A percentile compares a stretch with the other conserved stretches of the same genome.
Conservation (phyloP, 1,140 invertebrate species). For the Sweltsa coloradensis region DNA sequence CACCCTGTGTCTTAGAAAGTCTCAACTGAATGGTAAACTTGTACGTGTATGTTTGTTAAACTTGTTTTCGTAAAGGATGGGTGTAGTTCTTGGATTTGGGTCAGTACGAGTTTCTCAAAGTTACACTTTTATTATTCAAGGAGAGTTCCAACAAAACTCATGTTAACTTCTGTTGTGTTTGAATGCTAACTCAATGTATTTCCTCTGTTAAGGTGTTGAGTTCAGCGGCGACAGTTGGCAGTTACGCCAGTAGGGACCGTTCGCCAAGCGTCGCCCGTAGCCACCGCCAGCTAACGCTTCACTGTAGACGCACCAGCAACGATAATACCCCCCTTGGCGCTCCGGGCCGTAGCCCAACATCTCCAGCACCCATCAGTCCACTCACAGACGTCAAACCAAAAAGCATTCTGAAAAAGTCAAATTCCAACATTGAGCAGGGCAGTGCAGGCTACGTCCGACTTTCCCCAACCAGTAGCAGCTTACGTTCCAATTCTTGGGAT, state of each 20-base stretch:
- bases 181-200: not conserved
- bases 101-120: not conserved
- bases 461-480: constrained; percentile 12
- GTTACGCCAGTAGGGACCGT: constrained; percentile 17
- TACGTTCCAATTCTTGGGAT: constrained; percentile 15
- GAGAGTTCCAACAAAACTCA: no score
- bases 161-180: not conserved
- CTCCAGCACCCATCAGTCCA: constrained; percentile 10
- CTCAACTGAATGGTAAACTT: not conserved
- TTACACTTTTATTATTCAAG: not conserved
- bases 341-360: constrained; percentile 13
- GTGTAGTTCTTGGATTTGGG: not conserved
- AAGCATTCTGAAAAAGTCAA: constrained; percentile 25
- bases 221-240: constrained; percentile 18
- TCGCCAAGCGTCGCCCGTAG: constrained; percentile 15
- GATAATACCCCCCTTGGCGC: not conserved
- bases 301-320: constrained; percentile 10
- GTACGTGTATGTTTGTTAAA: not conserved
- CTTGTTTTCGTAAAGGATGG: not conserved
- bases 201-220: constrained; percentile 17
- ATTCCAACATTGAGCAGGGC: constrained; percentile 23
- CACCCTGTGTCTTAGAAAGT: not conserved
- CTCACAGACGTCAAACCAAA: constrained; percentile 21
- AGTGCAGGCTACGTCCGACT: constrained; percentile 18
- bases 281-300: constrained; percentile 12